These are phyloP conservation scores for Periphyllus acericola DNA, from an alignment of 2,888 invertebrate species.

Conservation along the genomic window DNA sequence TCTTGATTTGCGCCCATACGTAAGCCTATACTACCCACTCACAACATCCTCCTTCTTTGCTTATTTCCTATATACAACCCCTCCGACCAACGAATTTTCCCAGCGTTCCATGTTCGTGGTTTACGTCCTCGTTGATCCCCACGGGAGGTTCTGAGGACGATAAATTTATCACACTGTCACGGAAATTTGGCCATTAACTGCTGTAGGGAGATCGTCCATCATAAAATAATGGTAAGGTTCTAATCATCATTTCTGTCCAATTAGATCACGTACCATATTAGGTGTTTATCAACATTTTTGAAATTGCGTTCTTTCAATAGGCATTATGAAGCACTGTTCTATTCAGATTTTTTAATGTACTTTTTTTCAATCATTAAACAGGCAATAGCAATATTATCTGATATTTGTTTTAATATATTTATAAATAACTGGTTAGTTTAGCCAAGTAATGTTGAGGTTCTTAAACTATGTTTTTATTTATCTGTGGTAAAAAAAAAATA, in stretches of 20 bases:
- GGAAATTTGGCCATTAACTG: conserved; percentile 30
- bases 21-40: conserved; percentile 2
- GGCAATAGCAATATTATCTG: neutral
- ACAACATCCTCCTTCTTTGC: neutral
- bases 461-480: too few relatives aligned
- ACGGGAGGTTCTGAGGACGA: conserved; percentile 14
- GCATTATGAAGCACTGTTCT: neutral
- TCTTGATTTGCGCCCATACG: conserved; percentile 41
- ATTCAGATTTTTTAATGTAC: neutral
- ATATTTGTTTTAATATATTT: neutral
- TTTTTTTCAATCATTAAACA: neutral
- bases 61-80: neutral
- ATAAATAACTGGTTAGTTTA: too few relatives aligned
- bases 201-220: conserved; percentile 1
- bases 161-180: conserved; percentile 45
- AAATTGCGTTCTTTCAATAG: neutral
- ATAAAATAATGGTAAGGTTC: neutral
- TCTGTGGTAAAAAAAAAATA: too few relatives aligned
- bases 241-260: conserved; percentile 22
- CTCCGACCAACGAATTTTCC: conserved; percentile 17
- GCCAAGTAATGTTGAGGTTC: too few relatives aligned
- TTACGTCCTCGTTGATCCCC: conserved; percentile 9
- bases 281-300: neutral
- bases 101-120: conserved; percentile 7
- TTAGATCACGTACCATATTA: neutral